Evolutionary conservation across 2,888 invertebrate genomes (phyloP).

Genomic region (Micropterix aruncella): DNA sequence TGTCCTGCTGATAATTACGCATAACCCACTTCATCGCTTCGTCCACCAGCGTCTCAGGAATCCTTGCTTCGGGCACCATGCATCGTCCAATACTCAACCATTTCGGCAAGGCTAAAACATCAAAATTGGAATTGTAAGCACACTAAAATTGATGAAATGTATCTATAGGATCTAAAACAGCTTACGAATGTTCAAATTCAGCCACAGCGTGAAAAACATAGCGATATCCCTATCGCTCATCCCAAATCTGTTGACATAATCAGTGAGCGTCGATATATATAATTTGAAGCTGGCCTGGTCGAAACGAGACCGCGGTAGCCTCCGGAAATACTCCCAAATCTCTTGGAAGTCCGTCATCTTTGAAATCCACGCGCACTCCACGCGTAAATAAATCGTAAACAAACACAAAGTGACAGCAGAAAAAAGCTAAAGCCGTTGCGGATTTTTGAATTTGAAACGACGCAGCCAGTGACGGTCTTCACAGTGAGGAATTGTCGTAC

Average conservation of each 20-base stretch:
- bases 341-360: neutral
- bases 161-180: constrained; percentile 9
- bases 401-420: too few relatives aligned
- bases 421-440: too few relatives aligned
- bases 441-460: too few relatives aligned
- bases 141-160: neutral
- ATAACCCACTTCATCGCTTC: constrained; percentile 30
- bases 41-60: constrained; percentile 24
- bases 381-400: too few relatives aligned
- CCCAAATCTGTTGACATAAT: constrained; percentile 23
- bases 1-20: constrained; percentile 19
- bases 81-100: constrained; percentile 29
- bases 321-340: constrained; percentile 25
- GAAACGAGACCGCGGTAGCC: constrained; percentile 22
- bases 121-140: neutral
- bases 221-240: constrained; percentile 19
- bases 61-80: constrained; percentile 24
- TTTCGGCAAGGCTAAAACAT: constrained; percentile 24
- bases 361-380: too few relatives aligned
- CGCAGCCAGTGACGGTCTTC: too few relatives aligned
- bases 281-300: constrained; percentile 5
- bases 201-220: constrained; percentile 29
- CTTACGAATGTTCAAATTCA: constrained; percentile 35
- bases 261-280: constrained; percentile 9
- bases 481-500: too few relatives aligned